Conservation (phyloP, 2,888 invertebrate species). For the Drosophila prostipennis region DNA sequence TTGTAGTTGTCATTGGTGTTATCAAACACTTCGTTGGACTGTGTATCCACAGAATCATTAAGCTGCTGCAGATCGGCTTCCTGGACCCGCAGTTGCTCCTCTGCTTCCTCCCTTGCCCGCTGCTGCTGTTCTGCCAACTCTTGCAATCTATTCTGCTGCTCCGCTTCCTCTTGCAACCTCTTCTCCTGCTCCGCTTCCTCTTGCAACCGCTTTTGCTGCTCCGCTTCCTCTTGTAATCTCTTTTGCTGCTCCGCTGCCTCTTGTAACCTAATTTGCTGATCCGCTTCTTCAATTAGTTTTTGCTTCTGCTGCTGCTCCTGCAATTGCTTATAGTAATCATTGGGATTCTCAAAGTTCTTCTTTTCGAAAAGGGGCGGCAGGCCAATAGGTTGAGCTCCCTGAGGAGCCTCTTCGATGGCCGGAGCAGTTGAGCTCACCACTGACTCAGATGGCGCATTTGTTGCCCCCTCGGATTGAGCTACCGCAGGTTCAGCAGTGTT, state of each 20-base stretch:
- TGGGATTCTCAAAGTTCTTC: constrained; percentile 52
- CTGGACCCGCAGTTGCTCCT: neutral
- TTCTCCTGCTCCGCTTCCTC: constrained; percentile 32
- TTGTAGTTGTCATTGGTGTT: constrained; percentile 10
- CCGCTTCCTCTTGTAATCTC: constrained; percentile 42
- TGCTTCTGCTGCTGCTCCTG: constrained; percentile 44
- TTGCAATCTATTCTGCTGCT: neutral
- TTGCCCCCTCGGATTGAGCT: neutral
- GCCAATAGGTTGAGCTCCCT: constrained; percentile 13
- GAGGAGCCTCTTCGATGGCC: neutral
- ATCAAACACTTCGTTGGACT: neutral
- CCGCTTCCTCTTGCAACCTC: neutral
- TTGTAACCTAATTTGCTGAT: neutral
- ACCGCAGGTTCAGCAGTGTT: neutral
- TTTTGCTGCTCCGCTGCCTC: constrained; percentile 1
- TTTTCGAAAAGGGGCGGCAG: constrained; percentile 60
- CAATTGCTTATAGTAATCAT: constrained; percentile 58
- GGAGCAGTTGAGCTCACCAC: neutral
- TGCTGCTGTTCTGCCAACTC: too few relatives aligned
- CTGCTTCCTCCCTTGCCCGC: neutral
- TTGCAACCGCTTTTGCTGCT: constrained; percentile 3
- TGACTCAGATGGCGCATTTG: neutral
- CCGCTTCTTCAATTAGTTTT: neutral
- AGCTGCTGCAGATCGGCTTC: constrained; percentile 3
- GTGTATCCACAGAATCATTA: neutral